Percentiles rank a stretch among this genome's conserved stretches.
Evolutionary conservation across 2,888 invertebrate species (phyloP).

Genomic region (Drepanosiphum platanoidis): DNA sequence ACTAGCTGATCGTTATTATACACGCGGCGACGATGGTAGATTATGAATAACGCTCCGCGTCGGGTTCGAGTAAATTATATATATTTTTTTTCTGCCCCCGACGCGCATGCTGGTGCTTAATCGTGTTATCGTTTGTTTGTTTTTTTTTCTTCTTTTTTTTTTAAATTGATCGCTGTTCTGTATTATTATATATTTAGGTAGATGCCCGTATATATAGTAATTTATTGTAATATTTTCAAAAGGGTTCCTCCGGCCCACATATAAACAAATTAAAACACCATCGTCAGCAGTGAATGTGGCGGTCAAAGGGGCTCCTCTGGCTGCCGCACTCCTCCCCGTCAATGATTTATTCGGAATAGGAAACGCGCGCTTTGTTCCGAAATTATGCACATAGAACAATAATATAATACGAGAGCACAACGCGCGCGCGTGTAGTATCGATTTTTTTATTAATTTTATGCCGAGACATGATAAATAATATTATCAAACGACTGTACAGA

Average conservation of each 20-base stretch:
- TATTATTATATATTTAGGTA: neutral
- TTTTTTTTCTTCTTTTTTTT: too few species aligned
- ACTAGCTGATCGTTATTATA: too few species aligned
- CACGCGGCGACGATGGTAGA: too few species aligned
- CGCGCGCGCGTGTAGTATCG: too few species aligned
- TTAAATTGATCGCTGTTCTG: neutral
- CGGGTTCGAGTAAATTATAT: neutral
- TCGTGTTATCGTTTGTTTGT: neutral
- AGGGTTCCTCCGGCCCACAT: neutral
- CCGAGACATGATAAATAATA: neutral
- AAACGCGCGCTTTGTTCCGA: neutral
- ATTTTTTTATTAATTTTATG: neutral
- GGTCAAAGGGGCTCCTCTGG: constrained; percentile 16
- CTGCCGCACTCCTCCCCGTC: neutral
- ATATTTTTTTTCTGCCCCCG: neutral
- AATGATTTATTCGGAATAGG: neutral
- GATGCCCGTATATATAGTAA: neutral
- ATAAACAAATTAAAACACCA: neutral
- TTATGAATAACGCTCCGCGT: too few species aligned
- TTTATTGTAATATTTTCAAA: neutral
- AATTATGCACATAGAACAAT: neutral
- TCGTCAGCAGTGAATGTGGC: neutral
- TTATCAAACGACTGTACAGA: too few species aligned
- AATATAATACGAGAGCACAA: neutral
- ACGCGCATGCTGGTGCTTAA: neutral